These are phyloP conservation scores for Fregetta grallaria DNA, from an alignment of 2,113 vertebrate species.

Conservation along the genomic window DNA sequence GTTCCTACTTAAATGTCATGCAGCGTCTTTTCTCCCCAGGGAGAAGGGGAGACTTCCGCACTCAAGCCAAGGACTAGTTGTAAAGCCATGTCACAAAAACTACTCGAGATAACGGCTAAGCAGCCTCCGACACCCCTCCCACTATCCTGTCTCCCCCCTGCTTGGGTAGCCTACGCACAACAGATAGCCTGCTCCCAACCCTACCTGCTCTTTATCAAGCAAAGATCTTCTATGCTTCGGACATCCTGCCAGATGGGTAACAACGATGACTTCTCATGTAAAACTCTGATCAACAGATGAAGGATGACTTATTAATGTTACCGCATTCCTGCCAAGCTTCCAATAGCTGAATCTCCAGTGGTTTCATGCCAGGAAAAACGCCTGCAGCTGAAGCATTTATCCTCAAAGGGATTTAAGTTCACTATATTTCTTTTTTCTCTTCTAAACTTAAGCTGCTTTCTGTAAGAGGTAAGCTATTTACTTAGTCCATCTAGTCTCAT, in stretches of 20 bases:
- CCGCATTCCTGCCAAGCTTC: background rate
- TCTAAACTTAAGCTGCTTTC: conserved; percentile 43
- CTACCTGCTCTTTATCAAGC: background rate
- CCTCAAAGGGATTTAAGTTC: conserved; percentile 10
- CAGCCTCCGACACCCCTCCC: background rate
- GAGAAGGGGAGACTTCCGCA: background rate
- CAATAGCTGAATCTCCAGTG: conserved; percentile 12
- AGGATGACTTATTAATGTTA: conserved; percentile 38
- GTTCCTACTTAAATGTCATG: background rate
- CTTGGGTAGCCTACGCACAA: background rate
- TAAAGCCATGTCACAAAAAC: background rate
- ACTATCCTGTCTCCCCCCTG: background rate
- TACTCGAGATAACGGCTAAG: background rate
- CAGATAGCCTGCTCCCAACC: background rate
- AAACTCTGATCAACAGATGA: conserved; percentile 19
- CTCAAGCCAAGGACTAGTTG: background rate
- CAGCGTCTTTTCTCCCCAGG: background rate
- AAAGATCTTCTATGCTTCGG: background rate
- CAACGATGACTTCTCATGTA: background rate
- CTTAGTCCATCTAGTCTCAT: conserved; percentile 24
- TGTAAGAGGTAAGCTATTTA: conserved; percentile 34
- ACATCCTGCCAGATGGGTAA: background rate
- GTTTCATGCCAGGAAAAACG: conserved; percentile 17
- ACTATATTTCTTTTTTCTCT: conserved; percentile 15
- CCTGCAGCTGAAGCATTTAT: conserved; percentile 20